phyloP scores from a whole-genome alignment of 2,113 vertebrate genomes.

The Pycnonotus jocosus region DNA sequence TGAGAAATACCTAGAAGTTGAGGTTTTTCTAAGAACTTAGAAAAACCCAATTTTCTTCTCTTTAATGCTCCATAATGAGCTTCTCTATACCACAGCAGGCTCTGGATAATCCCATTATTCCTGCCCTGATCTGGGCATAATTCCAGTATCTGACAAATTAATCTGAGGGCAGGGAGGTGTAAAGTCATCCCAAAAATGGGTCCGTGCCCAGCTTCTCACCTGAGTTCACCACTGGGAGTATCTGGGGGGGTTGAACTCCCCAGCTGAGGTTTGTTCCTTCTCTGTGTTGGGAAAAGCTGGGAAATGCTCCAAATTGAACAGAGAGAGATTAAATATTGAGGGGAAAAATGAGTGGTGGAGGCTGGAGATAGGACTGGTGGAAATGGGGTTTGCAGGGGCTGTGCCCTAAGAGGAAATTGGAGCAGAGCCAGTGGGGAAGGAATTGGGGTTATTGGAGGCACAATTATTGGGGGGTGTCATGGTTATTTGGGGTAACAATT shows the following conservation, averaged over 20 bases:
- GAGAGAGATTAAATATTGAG: neutral
- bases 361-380: neutral
- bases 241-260: rapidly evolving
- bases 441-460: neutral
- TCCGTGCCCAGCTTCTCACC: neutral
- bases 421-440: neutral
- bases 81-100: neutral
- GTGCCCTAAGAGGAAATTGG: neutral
- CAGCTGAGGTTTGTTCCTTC: neutral
- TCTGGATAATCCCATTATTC: neutral
- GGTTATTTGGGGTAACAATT: neutral
- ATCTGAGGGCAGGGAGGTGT: neutral
- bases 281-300: neutral
- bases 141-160: neutral
- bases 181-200: neutral
- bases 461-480: neutral
- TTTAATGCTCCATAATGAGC: neutral
- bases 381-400: neutral
- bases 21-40: neutral
- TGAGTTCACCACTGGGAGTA: neutral
- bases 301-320: neutral
- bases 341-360: neutral
- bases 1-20: neutral
- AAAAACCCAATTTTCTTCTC: neutral
- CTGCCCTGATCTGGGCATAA: neutral